Conservation (phyloP, 2,888 invertebrate species). For the Carabus problematicus region DNA sequence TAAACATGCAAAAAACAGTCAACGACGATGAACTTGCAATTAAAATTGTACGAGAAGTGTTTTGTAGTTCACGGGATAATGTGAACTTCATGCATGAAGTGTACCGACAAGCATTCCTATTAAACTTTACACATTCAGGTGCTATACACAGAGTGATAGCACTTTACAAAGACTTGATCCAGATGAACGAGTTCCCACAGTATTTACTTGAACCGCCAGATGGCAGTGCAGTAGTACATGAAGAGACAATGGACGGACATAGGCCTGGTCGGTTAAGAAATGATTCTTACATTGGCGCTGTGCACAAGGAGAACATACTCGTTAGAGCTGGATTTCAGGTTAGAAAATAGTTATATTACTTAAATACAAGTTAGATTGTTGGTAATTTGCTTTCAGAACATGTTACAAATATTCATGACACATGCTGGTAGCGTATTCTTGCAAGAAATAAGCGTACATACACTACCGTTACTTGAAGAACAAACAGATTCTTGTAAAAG, state of each 20-base stretch:
- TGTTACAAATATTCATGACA: constrained; percentile 88
- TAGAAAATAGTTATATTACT: constrained; percentile 37
- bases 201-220: constrained; percentile 79
- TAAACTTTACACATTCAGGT: constrained; percentile 87
- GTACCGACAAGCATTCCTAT: constrained; percentile 89
- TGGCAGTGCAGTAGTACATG: constrained; percentile 48
- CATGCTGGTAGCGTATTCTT: constrained; percentile 96
- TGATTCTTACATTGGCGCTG: constrained; percentile 86
- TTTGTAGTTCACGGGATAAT: constrained; percentile 87
- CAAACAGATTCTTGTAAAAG: constrained; percentile 96
- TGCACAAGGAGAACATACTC: constrained; percentile 78
- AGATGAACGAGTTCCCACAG: constrained; percentile 80
- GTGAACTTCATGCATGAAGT: constrained; percentile 95
- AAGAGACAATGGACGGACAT: constrained; percentile 54
- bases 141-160: constrained; percentile 89
- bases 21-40: constrained; percentile 59
- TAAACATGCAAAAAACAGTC: constrained; percentile 55
- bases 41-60: constrained; percentile 83
- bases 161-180: constrained; percentile 96
- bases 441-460: constrained; percentile 67
- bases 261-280: constrained; percentile 71
- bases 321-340: constrained; percentile 85
- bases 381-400: constrained; percentile 65
- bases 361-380: not conserved
- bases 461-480: constrained; percentile 80